Conservation (phyloP, 2,888 invertebrate species). For the Antheraea assamensis region DNA sequence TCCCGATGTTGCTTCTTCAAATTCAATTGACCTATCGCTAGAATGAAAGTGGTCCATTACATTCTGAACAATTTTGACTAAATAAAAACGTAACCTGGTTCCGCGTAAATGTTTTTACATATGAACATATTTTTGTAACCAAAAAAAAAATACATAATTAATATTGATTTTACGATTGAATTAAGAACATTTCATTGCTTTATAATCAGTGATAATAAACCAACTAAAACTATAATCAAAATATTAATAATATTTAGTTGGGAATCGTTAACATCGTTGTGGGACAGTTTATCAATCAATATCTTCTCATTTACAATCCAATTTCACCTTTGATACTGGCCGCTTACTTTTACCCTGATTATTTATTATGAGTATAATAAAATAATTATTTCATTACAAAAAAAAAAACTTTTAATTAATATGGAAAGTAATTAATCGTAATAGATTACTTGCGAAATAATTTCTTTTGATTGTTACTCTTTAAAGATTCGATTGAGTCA, state of each 20-base stretch:
- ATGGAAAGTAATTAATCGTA: constrained; percentile 44
- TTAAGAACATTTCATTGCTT: neutral
- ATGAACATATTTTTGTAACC: neutral
- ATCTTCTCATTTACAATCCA: neutral
- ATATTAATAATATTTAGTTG: constrained; percentile 8
- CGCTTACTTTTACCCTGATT: constrained; percentile 10
- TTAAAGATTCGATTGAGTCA: constrained; percentile 19
- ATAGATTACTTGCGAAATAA: constrained; percentile 22
- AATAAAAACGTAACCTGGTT: neutral
- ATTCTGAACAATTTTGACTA: no score
- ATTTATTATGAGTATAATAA: constrained; percentile 27
- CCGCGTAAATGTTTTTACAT: neutral
- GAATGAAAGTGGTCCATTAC: no score
- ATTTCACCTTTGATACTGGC: constrained; percentile 1
- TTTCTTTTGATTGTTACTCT: constrained; percentile 15
- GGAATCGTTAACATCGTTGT: neutral
- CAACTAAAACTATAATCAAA: neutral
- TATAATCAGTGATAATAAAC: neutral
- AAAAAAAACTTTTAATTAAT: constrained; percentile 41
- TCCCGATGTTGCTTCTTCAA: no score
- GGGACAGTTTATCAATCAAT: constrained; percentile 1
- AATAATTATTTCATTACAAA: constrained; percentile 30
- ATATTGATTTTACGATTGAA: neutral
- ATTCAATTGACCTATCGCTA: no score
- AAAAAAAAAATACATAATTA: neutral